Percentiles rank a stretch among this genome's conserved stretches.
Evolutionary conservation across 2,113 vertebrate genomes (phyloP).

Genomic region (Mionectes macconnelli): DNA sequence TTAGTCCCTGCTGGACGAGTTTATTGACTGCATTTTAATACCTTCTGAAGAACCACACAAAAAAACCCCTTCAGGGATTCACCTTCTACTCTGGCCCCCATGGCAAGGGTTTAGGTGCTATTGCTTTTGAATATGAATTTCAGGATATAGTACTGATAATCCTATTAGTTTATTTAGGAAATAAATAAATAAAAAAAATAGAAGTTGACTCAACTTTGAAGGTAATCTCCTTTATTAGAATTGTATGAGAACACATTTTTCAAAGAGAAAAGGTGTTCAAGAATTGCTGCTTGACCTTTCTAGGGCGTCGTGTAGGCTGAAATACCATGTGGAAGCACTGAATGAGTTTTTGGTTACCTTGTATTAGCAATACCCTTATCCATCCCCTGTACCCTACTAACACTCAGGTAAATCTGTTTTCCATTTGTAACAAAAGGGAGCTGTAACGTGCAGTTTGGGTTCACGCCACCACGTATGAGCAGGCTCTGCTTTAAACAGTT

Average conservation of each 20-base stretch:
- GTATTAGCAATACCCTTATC: background rate
- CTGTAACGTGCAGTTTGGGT: background rate
- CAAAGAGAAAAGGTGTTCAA: background rate
- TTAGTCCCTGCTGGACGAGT: background rate
- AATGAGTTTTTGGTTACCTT: background rate
- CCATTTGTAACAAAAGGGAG: background rate
- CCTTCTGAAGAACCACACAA: background rate
- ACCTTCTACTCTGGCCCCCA: background rate
- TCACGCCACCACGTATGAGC: background rate
- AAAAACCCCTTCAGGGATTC: background rate
- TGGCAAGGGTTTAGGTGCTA: background rate
- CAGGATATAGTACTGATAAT: constrained; percentile 5
- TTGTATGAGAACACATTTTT: background rate
- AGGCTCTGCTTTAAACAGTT: background rate
- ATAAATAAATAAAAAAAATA: background rate
- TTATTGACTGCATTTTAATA: constrained; percentile 28
- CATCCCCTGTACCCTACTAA: background rate
- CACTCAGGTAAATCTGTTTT: background rate
- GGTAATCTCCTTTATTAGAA: constrained; percentile 11
- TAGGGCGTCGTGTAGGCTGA: background rate
- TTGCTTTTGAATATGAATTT: constrained; percentile 45
- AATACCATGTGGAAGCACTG: background rate
- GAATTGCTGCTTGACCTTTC: background rate
- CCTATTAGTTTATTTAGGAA: constrained; percentile 25
- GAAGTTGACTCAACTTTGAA: background rate